phyloP scores from a whole-genome alignment of 2,113 vertebrate genomes.

The Heloderma charlesbogerti region DNA sequence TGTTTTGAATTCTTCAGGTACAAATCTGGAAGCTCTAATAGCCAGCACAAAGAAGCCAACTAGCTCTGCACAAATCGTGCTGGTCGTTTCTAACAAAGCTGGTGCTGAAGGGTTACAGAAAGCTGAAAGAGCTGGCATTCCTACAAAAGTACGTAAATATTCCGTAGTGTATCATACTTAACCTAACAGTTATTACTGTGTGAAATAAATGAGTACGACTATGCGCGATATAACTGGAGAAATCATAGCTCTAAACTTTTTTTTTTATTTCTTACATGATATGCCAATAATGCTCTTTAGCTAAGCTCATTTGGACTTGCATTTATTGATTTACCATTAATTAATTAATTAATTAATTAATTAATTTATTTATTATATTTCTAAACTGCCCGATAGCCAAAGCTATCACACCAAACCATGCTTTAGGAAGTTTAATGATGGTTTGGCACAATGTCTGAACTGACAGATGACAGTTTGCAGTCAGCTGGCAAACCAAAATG shows the following conservation, averaged over 20 bases:
- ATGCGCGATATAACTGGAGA: background rate
- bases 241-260: background rate
- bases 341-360: too few species aligned
- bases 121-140: constrained; percentile 89
- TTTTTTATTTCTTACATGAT: background rate
- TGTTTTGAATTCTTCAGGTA: constrained; percentile 78
- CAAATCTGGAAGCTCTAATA: constrained; percentile 95
- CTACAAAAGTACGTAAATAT: constrained; percentile 84
- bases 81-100: constrained; percentile 93
- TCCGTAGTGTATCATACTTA: background rate
- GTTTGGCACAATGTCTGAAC: background rate
- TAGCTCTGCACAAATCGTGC: constrained; percentile 87
- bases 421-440: background rate
- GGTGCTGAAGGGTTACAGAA: constrained; percentile 89
- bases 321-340: too few species aligned
- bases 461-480: background rate
- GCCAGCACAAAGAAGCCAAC: constrained; percentile 81
- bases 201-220: background rate
- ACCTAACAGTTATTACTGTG: background rate
- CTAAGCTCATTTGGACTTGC: background rate
- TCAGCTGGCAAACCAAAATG: background rate
- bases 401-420: background rate
- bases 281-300: background rate
- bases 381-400: too few species aligned
- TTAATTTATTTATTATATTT: too few species aligned